Evolutionary conservation across 2,113 vertebrate genomes (phyloP), one percentile per base, ranked within the genome.

Genomic region (Hymenochirus boettgeri): DNA sequence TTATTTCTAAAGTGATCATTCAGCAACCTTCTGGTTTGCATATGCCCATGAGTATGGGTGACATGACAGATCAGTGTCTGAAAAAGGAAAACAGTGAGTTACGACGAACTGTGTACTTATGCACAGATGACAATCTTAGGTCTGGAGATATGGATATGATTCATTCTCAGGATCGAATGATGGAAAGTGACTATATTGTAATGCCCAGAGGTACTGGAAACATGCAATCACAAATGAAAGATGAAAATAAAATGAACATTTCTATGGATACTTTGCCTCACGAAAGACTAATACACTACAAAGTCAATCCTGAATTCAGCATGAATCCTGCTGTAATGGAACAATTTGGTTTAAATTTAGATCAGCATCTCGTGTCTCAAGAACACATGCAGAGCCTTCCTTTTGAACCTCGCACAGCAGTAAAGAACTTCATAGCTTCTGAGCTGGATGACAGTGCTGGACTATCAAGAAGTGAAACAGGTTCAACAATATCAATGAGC

Each of bases 1-100:
- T 99, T 77, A 95, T 99, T 80, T 99, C 96, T 77, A 99, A 99
- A 89, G 96, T 99, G 73, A 92, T 98, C 72, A 97, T 98, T 80
- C 95, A 97, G 79, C 96, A 97, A 73, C 94, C 95, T 31, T 89
- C 93, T 1, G 90, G 88, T 27, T 83, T 99, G 70, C 95, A 97
- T 77, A 91, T 97, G 90, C 87, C 94, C 1, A 93, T 96, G 89
- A 87, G 92, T 71, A 85, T 96, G 86, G 89, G 89, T 15, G 93
- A 97, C 57, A 79, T 96, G 70, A 88, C 93, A 26, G 95, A 94
- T 42, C 90, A 90, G 48, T 94, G 94, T 80, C 72, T 95, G 73
- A 89, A 89, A 72, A 93, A 86, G 29, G 94, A 96, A 75, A 85
- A 83, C 66, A 87, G 83, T 1, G 96, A 99, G 71, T 70, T 99